A percentile compares a stretch with the other conserved stretches of the same genome.
Evolutionary conservation across 92 coral and sea anemone genomes (phyloP).

Genomic region (Metridium senile): DNA sequence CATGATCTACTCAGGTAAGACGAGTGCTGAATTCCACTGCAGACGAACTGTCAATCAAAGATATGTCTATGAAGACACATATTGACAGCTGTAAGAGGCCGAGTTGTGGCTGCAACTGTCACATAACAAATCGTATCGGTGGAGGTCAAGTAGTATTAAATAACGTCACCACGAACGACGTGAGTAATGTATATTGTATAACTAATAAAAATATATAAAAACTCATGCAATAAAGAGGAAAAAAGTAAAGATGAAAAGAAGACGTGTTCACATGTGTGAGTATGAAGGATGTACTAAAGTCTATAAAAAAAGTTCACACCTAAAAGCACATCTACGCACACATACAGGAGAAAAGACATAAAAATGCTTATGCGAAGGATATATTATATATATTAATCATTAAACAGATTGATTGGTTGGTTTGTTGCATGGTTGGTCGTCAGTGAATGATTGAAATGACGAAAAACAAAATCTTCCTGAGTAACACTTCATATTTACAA

Average conservation of each 20-base stretch:
- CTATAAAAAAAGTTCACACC: no score
- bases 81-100: not conserved
- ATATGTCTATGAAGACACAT: slow-evolving; percentile 5
- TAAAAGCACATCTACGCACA: no score
- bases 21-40: slow-evolving; percentile 9
- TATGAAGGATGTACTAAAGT: no score
- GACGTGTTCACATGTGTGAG: not conserved
- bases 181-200: not conserved
- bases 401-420: no score
- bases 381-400: no score
- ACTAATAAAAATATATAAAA: not conserved
- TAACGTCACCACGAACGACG: not conserved
- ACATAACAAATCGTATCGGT: not conserved
- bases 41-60: slow-evolving; percentile 1
- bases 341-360: no score
- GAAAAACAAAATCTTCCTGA: no score
- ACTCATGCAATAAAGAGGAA: not conserved
- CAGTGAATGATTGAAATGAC: no score
- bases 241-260: not conserved
- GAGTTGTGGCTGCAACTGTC: slow-evolving; percentile 2
- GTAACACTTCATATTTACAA: no score
- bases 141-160: not conserved
- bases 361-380: no score
- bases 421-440: no score
- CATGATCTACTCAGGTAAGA: no score